Evolutionary conservation across 2,888 invertebrate species (phyloP), one percentile per base, ranked within the genome.

Genomic region (Halictus ligatus): DNA sequence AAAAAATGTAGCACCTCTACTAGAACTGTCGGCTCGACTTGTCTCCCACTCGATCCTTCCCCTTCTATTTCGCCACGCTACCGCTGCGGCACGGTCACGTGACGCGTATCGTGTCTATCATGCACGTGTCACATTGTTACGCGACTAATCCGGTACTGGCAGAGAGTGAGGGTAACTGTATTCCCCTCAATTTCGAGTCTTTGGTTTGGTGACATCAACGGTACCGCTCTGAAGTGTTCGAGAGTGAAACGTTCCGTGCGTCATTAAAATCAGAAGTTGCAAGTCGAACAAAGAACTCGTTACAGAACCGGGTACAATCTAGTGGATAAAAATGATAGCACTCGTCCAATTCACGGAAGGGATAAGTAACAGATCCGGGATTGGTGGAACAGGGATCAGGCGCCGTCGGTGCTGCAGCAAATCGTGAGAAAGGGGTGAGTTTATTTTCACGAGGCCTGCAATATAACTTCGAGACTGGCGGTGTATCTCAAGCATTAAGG

Each of bases 401-500:
- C 80, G 86, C 72, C 81, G 64, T n/a, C 72, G 75, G 35, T 76
- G 46, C 74, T 78, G 87, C 83, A 25, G 58, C 73, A 72, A 84
- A 43, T 85, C 73, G 85, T 78, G 87, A 71, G 73, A 89, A 86
- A 85, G 79, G 69, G 80, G 78, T 75, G 84, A 85, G 89, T 92
- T 90, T 91, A 91, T 91, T 92, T 89, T 89, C 83, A 76, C 85
- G 82, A 80, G 72, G 46, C 81, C 89, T 35, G 84, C 83, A 85
- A 85, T 88, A 91, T 91, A 92, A 91, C 91, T 93, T 89, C 77
- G 82, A 91, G 84, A 76, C 85, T 83, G 40, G 73, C 80, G 85
- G 83, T 90, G 88, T 89, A 91, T 90, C 89, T 88, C 80, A 84
- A 72, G 89, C 90, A 92, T 93, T 92, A 92, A 92, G 91, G 87